phyloP scores from a whole-genome alignment of 2,797 vertebrate genomes.

The Lepus oiostolus region DNA sequence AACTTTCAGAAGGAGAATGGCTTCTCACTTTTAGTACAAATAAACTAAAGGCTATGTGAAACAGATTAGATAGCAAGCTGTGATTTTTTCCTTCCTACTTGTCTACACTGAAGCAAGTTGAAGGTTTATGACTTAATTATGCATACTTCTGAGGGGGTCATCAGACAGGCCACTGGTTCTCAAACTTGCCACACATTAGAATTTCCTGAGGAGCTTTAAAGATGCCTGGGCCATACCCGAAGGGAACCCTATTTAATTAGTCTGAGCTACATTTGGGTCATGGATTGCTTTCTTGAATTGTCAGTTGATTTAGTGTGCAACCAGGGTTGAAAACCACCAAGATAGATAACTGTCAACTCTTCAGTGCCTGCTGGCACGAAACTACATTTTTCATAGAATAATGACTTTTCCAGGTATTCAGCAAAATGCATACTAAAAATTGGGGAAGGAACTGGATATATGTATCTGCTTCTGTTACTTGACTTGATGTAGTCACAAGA shows the following conservation, averaged over 20 bases:
- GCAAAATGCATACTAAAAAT: not conserved
- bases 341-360: not conserved
- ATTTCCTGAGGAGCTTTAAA: not conserved
- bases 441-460: not conserved
- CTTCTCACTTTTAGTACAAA: not conserved
- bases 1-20: not conserved
- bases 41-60: not conserved
- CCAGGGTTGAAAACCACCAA: not conserved
- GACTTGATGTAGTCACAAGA: not conserved
- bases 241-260: constrained; percentile 47
- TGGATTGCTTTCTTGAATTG: not conserved
- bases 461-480: not conserved
- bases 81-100: not conserved
- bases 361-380: constrained; percentile 17
- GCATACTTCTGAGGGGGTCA: not conserved
- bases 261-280: not conserved
- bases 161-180: constrained; percentile 19
- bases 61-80: not conserved
- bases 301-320: not conserved
- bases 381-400: not conserved
- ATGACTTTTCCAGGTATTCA: not conserved
- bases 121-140: constrained; percentile 55
- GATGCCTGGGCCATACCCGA: not conserved
- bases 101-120: not conserved
- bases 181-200: not conserved